A percentile compares a stretch with the other conserved stretches of the same genome.
phyloP scores from a whole-genome alignment of 1,140 invertebrate genomes.

The Anadara kagoshimensis region DNA sequence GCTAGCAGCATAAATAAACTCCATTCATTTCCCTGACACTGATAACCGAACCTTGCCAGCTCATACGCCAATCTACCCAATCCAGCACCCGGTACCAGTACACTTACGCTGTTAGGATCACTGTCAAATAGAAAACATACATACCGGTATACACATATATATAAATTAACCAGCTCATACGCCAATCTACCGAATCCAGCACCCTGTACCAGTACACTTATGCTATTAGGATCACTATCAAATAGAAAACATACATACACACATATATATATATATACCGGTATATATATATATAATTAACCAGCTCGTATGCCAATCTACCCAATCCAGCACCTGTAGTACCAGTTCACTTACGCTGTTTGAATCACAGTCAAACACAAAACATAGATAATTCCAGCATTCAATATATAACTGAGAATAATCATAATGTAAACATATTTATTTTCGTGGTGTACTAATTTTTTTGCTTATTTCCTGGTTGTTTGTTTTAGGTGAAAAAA shows the following conservation, averaged over 20 bases:
- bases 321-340: slow-evolving; percentile 96
- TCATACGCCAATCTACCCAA: slow-evolving; percentile 95
- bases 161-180: slow-evolving; percentile 85
- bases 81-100: slow-evolving; percentile 96
- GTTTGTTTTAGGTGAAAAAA: no score
- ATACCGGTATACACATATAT: not conserved
- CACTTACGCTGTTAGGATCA: slow-evolving; percentile 78
- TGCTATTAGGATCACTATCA: slow-evolving; percentile 73
- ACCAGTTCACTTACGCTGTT: slow-evolving; percentile 86
- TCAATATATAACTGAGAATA: no score
- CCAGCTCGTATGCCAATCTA: slow-evolving; percentile 94
- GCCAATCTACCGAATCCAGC: slow-evolving; percentile 94
- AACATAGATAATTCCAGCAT: no score
- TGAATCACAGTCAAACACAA: slow-evolving; percentile 64
- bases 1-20: slow-evolving; percentile 98
- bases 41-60: slow-evolving; percentile 90
- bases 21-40: slow-evolving; percentile 98
- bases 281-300: no score
- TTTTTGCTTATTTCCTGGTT: no score
- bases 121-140: slow-evolving; percentile 47
- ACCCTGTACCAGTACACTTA: slow-evolving; percentile 93
- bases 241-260: not conserved
- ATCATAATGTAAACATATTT: no score
- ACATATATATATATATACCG: not conserved
- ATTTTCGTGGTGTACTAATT: no score